Base-by-base conservation (phyloP, 2,888 invertebrate genomes). In the Ichneumoninae sp. region DNA sequence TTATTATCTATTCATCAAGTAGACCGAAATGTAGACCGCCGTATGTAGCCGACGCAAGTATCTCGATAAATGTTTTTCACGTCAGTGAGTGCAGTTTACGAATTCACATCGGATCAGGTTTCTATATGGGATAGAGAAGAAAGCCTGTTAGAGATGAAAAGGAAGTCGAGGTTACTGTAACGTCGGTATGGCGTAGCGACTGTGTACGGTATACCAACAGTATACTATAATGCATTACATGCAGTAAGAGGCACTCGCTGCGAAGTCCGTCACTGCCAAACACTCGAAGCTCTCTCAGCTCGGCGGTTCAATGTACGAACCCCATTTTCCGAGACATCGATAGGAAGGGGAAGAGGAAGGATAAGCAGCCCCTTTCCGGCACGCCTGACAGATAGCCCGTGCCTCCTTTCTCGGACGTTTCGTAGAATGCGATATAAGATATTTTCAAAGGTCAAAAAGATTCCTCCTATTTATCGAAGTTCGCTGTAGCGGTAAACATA, bases 321-420 rank as follows among this genome's bases (percentile, higher is more conserved):
- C 88, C 87, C 87, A 86, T 88, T 89, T 89, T 87, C 88, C 88
- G 88, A 88, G 88, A 89, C 89, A 91, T 92, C 91, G 91, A 91
- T 91, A 90, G 89, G 90, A 88, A 87, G 86, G 83, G 66, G 65
- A 54, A 70, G 74, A 65, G 74, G 63, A 19, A 57, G 65, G 60
- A 75, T 47, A 81, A 68, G 66, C 36, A 68, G 86, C 87, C 88
- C 88, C 88, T 88, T 91, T 91, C 89, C 89, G 71, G 71, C 50
- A 88, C 79, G 88, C 85, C 86, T 89, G 91, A 92, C 91, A 91
- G 89, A 91, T 91, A 90, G 88, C 89, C 88, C 88, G 88, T 88
- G 89, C 63, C 74, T 54, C 71, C 52, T 52, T 52, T 19, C 52
- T 52, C 52, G 52, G 52, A 52, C 52, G 52, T 19, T 52, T 52